Conservation (phyloP, 2,888 invertebrate genomes). For the Ophion obscuratus region DNA sequence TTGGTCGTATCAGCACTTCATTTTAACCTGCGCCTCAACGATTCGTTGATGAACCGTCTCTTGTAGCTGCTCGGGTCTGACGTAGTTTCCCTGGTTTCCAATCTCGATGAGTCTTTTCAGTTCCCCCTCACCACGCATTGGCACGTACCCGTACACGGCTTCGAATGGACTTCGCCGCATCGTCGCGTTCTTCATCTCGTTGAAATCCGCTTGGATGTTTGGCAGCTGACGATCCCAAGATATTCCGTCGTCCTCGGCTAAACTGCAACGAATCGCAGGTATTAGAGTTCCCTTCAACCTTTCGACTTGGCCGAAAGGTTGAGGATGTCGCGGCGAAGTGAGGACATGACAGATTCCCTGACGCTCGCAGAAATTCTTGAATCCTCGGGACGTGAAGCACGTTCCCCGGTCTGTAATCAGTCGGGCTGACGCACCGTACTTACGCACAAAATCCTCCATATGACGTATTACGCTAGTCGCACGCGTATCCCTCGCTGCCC, state of each 20-base stretch:
- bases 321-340: slow-evolving; percentile 63
- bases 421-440: slow-evolving; percentile 55
- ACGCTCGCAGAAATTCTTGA: slow-evolving; percentile 24
- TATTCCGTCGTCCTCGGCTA: slow-evolving; percentile 23
- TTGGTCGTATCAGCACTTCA: slow-evolving; percentile 40
- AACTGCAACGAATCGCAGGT: slow-evolving; percentile 34
- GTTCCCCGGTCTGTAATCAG: slow-evolving; percentile 66
- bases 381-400: slow-evolving; percentile 47
- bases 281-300: slow-evolving; percentile 58
- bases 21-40: not conserved
- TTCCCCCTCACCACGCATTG: slow-evolving; percentile 4
- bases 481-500: slow-evolving; percentile 9
- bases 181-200: slow-evolving; percentile 60
- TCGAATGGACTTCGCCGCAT: slow-evolving; percentile 63
- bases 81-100: too few relatives aligned
- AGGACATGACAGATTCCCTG: slow-evolving; percentile 56
- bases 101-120: not conserved
- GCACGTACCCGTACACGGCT: slow-evolving; percentile 56
- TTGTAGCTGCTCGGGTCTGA: slow-evolving; percentile 20
- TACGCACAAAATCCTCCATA: slow-evolving; percentile 54
- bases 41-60: slow-evolving; percentile 14
- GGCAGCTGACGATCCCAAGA: slow-evolving; percentile 30
- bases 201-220: slow-evolving; percentile 58
- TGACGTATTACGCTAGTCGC: slow-evolving; percentile 3
- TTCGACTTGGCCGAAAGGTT: slow-evolving; percentile 63